phyloP scores from a whole-genome alignment of 2,113 vertebrate genomes.

The Toxotes jaculatrix region DNA sequence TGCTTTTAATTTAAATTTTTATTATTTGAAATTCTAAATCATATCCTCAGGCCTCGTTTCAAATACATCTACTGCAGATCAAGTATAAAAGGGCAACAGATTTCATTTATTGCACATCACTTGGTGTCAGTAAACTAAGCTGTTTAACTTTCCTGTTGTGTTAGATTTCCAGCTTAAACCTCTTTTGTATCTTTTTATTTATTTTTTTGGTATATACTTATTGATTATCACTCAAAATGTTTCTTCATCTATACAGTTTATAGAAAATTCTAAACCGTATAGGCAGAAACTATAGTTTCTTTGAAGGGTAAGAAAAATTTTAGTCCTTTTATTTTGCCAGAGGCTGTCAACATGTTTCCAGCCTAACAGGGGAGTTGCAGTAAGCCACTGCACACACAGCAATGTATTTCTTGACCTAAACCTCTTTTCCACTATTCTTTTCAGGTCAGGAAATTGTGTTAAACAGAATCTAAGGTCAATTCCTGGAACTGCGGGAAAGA shows the following conservation, averaged over 20 bases:
- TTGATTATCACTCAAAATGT: neutral
- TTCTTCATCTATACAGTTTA: neutral
- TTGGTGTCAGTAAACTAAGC: neutral
- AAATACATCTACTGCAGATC: neutral
- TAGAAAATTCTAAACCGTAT: too few species aligned
- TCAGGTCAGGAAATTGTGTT: constrained; percentile 2
- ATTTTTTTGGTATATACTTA: neutral
- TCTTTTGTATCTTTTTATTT: neutral
- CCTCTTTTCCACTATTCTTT: neutral
- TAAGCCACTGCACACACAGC: neutral
- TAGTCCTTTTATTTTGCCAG: neutral
- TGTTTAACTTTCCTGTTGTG: neutral
- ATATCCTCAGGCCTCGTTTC: neutral
- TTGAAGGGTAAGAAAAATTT: neutral
- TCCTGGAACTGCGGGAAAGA: neutral
- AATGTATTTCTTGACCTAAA: neutral
- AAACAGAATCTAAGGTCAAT: constrained; percentile 5
- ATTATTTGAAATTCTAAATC: constrained; percentile 21
- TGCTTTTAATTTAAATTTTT: constrained; percentile 17
- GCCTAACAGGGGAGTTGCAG: neutral
- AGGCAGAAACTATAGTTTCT: neutral
- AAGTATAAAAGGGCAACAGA: neutral
- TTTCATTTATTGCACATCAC: neutral
- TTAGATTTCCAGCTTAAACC: neutral
- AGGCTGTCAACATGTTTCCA: constrained; percentile 2